Evolutionary conservation across 2,888 invertebrate genomes (phyloP).

Genomic region (Drosophila prolongata): DNA sequence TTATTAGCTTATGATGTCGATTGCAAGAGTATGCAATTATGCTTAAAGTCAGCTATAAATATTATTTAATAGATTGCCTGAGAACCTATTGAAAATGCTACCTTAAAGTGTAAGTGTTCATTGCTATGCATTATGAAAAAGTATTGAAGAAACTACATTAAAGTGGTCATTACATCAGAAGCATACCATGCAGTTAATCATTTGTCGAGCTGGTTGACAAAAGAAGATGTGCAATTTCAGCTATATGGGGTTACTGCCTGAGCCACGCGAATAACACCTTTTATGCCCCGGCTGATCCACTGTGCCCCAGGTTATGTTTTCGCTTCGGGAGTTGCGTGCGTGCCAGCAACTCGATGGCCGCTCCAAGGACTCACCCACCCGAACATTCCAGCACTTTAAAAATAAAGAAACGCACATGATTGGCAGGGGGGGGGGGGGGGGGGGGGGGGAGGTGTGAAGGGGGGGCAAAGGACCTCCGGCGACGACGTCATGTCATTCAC

Average conservation of each 20-base stretch:
- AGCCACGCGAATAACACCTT: too few species aligned
- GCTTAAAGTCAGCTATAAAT: too few species aligned
- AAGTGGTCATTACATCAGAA: too few species aligned
- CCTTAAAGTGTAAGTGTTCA: too few species aligned
- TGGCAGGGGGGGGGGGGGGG: background rate
- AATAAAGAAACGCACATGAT: slow-evolving; percentile 49
- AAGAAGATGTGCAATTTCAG: background rate
- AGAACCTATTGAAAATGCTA: too few species aligned
- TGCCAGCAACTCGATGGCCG: slow-evolving; percentile 50
- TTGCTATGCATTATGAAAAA: too few species aligned
- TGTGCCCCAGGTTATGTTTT: slow-evolving; percentile 34
- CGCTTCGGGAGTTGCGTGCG: slow-evolving; percentile 45
- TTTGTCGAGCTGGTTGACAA: background rate
- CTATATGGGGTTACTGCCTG: background rate
- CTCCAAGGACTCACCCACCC: slow-evolving; percentile 11
- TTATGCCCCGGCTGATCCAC: too few species aligned
- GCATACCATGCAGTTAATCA: background rate
- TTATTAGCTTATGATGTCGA: too few species aligned
- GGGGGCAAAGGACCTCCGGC: slow-evolving; percentile 5
- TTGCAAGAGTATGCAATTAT: too few species aligned
- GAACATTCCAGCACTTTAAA: slow-evolving; percentile 41
- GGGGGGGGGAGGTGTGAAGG: too few species aligned
- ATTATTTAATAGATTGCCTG: too few species aligned
- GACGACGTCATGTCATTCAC: slow-evolving; percentile 55
- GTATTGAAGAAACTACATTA: too few species aligned